phyloP scores from a whole-genome alignment of 2,797 vertebrate genomes.

The Denticeps clupeoides region DNA sequence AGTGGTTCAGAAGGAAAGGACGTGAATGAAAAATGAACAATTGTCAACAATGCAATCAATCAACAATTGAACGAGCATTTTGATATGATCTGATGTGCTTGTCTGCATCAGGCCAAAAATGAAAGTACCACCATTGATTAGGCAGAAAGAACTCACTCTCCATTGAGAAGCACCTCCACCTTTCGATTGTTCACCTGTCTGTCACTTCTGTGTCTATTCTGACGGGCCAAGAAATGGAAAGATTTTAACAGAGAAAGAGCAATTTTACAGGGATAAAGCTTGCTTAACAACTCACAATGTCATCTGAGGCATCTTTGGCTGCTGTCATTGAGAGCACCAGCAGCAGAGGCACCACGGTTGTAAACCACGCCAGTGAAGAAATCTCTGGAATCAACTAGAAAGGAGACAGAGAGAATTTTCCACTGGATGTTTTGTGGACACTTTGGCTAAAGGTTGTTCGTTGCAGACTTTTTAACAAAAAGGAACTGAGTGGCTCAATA shows the following conservation, averaged over 20 bases:
- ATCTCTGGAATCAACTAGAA: slow-evolving; percentile 77
- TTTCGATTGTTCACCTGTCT: slow-evolving; percentile 81
- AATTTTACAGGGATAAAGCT: neutral
- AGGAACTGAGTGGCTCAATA: no score
- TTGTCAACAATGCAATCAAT: no score
- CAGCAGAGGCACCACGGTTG: slow-evolving; percentile 75
- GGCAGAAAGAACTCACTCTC: slow-evolving; percentile 63
- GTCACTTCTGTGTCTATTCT: slow-evolving; percentile 83
- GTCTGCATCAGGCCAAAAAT: no score
- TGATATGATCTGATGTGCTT: no score
- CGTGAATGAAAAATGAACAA: no score
- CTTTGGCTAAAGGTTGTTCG: no score
- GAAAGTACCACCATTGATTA: no score
- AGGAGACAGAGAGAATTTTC: neutral
- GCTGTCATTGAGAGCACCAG: slow-evolving; percentile 76
- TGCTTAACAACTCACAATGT: slow-evolving; percentile 58
- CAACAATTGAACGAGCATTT: no score
- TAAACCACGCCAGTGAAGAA: slow-evolving; percentile 86
- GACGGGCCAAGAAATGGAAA: neutral
- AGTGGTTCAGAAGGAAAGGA: no score
- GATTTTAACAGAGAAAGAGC: neutral
- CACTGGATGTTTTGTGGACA: no score
- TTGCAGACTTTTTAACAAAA: no score
- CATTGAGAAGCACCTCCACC: slow-evolving; percentile 69
- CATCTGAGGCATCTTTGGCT: slow-evolving; percentile 80